phyloP scores from a whole-genome alignment of 2,888 invertebrate genomes.

The Polyommatus iphigenia region DNA sequence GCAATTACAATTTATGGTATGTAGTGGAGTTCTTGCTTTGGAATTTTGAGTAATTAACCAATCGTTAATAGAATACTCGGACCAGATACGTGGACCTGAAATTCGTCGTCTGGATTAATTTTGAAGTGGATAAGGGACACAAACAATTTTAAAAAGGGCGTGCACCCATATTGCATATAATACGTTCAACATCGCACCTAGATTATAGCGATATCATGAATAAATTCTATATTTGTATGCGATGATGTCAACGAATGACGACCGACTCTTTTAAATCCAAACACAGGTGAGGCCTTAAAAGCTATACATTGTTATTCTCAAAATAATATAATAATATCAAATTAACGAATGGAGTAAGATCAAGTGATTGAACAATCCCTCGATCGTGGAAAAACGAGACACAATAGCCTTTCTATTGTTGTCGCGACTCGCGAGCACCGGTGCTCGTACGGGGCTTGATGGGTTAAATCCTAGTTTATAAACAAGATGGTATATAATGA shows the following conservation, averaged over 20 bases:
- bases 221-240: constrained; percentile 2
- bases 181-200: not conserved
- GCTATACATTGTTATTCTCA: not conserved
- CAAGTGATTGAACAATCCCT: not conserved
- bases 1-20: constrained; percentile 1
- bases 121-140: not conserved
- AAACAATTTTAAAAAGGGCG: not conserved
- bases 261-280: not conserved
- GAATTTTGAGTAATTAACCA: not conserved
- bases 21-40: not conserved
- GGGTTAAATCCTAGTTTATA: not conserved
- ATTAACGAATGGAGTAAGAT: not conserved
- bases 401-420: too few species aligned
- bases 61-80: too few species aligned
- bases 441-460: too few species aligned
- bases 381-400: too few species aligned
- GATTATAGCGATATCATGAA: constrained; percentile 5
- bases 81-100: too few species aligned
- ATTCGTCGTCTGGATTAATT: not conserved
- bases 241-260: not conserved
- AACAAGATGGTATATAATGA: not conserved
- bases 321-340: not conserved
- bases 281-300: not conserved
- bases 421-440: too few species aligned
- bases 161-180: not conserved